A percentile compares a stretch with the other conserved stretches of the same genome.
These are phyloP conservation scores for Mormyrus hasselquistii DNA, from an alignment of 2,797 vertebrate genomes.

Conservation along the genomic window DNA sequence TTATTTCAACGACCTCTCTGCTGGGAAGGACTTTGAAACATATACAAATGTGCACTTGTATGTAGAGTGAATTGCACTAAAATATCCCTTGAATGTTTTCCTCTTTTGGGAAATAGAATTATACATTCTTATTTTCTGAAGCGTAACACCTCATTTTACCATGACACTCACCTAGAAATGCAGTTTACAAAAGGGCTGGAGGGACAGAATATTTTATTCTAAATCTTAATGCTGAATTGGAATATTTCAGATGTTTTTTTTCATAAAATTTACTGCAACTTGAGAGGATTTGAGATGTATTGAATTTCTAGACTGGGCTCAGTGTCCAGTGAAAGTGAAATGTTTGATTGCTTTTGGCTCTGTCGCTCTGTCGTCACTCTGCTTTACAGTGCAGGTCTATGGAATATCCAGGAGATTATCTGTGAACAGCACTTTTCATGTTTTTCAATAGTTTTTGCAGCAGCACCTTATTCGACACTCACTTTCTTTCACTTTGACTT, in stretches of 20 bases:
- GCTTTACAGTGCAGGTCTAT: neutral
- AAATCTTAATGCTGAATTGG: neutral
- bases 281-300: neutral
- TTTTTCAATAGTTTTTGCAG: neutral
- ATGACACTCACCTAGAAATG: neutral
- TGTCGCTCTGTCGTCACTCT: neutral
- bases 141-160: neutral
- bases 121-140: neutral
- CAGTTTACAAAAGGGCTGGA: neutral
- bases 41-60: neutral
- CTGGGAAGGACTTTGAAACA: slow-evolving; percentile 30
- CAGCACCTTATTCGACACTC: neutral
- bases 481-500: neutral
- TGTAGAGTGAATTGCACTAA: neutral
- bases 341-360: neutral
- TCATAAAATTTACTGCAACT: neutral
- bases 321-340: neutral
- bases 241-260: neutral
- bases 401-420: neutral
- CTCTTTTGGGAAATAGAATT: neutral
- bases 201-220: neutral
- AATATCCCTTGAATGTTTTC: neutral
- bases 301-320: neutral
- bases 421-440: neutral
- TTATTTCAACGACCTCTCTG: slow-evolving; percentile 50